phyloP scores from a whole-genome alignment of 2,888 invertebrate species.

The Calliphora vomitoria region DNA sequence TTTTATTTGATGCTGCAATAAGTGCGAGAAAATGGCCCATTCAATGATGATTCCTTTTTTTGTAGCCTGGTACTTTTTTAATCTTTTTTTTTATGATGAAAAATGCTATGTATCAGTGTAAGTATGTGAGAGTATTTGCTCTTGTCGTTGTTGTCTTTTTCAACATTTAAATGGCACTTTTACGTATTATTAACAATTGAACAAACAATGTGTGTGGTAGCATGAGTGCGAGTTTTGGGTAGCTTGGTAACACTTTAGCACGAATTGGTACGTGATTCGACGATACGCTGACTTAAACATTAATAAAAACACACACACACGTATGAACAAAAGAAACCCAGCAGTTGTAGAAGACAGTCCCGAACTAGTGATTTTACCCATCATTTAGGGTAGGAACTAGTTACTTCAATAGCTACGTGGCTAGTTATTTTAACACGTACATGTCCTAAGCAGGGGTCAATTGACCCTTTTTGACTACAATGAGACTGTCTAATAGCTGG shows the following conservation, averaged over 20 bases:
- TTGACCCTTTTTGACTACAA: too few relatives aligned
- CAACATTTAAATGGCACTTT: slow-evolving; percentile 63
- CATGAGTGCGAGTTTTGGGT: neutral
- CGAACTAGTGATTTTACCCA: too few relatives aligned
- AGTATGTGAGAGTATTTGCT: neutral
- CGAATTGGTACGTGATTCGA: slow-evolving; percentile 16
- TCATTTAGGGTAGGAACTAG: too few relatives aligned
- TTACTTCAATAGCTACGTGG: too few relatives aligned
- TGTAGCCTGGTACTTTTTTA: neutral
- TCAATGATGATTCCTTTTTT: neutral
- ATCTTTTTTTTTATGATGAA: neutral
- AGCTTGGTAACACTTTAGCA: slow-evolving; percentile 15
- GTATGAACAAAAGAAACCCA: too few relatives aligned
- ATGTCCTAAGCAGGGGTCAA: too few relatives aligned
- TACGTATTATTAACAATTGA: slow-evolving; percentile 34
- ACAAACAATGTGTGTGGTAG: slow-evolving; percentile 18
- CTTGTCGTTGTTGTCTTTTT: slow-evolving; percentile 25
- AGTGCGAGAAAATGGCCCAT: slow-evolving; percentile 36
- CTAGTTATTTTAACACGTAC: too few relatives aligned
- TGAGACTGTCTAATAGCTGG: too few relatives aligned
- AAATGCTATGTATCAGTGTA: neutral
- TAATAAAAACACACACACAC: too few relatives aligned
- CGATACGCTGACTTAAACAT: slow-evolving; percentile 14
- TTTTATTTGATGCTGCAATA: slow-evolving; percentile 59
- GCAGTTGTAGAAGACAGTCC: too few relatives aligned